These are phyloP conservation scores for Sebastes schlegelii DNA, from an alignment of 2,113 vertebrate species.

Conservation along the genomic window DNA sequence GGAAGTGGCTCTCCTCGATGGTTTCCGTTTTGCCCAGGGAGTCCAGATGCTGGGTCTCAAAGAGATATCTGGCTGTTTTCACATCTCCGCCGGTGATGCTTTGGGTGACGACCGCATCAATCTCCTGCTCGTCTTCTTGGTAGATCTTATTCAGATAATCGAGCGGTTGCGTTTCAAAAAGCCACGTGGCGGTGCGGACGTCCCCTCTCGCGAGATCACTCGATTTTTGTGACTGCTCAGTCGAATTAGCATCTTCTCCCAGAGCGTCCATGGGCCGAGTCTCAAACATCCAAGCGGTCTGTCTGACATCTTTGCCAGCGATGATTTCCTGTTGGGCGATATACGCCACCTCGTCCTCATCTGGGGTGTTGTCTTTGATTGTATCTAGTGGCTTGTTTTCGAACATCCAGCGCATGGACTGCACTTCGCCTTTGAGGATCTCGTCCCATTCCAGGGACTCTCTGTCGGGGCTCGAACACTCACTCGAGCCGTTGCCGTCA, in stretches of 20 bases:
- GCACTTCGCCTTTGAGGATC: slow-evolving; percentile 90
- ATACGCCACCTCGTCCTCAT: slow-evolving; percentile 77
- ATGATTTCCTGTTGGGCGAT: slow-evolving; percentile 89
- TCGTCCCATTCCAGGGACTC: slow-evolving; percentile 88
- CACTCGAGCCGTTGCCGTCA: slow-evolving; percentile 78
- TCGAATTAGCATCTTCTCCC: slow-evolving; percentile 58
- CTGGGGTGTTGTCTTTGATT: slow-evolving; percentile 85
- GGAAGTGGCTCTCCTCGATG: slow-evolving; percentile 86
- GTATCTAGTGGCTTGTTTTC: slow-evolving; percentile 89
- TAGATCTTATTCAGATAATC: slow-evolving; percentile 88
- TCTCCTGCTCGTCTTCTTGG: slow-evolving; percentile 78
- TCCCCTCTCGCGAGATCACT: slow-evolving; percentile 86
- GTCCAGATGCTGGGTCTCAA: slow-evolving; percentile 90
- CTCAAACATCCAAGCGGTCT: slow-evolving; percentile 92
- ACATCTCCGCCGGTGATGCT: slow-evolving; percentile 88
- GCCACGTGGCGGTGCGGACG: slow-evolving; percentile 83
- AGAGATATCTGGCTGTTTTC: slow-evolving; percentile 88
- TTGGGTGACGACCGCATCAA: slow-evolving; percentile 58
- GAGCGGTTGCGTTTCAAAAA: slow-evolving; percentile 89
- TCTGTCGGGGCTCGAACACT: slow-evolving; percentile 83
- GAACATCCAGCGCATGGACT: slow-evolving; percentile 90
- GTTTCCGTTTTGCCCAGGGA: slow-evolving; percentile 86
- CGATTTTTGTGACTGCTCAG: slow-evolving; percentile 75
- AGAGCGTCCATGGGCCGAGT: slow-evolving; percentile 86
- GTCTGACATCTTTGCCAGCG: slow-evolving; percentile 87